phyloP scores from a whole-genome alignment of 2,113 vertebrate genomes.

The Oreochromis spilurus region DNA sequence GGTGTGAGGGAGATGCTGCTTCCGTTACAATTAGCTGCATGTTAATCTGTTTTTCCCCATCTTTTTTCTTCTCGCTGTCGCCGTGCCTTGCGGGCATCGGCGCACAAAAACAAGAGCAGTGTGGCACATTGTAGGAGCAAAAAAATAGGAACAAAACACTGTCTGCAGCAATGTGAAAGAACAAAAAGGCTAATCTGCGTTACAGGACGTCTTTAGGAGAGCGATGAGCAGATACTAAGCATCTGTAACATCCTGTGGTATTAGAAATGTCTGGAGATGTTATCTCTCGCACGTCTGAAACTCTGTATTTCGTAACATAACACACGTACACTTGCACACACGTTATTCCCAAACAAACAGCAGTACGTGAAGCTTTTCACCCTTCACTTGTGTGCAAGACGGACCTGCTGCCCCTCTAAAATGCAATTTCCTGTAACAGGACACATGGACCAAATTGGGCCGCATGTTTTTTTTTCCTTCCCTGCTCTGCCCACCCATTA shows the following conservation, averaged over 20 bases:
- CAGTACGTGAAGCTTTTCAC: constrained; percentile 28
- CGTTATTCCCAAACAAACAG: constrained; percentile 40
- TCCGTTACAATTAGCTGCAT: constrained; percentile 48
- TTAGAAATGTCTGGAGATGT: constrained; percentile 43
- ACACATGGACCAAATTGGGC: constrained; percentile 57
- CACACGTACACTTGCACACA: background rate
- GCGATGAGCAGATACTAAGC: constrained; percentile 23
- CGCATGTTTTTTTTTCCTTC: background rate
- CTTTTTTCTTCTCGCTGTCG: background rate
- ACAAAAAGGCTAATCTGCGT: constrained; percentile 7
- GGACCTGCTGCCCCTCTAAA: constrained; percentile 53
- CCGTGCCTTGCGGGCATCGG: constrained; percentile 1
- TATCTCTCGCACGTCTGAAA: constrained; percentile 12
- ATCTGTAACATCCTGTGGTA: background rate
- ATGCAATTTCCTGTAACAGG: constrained; percentile 69
- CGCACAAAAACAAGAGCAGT: background rate
- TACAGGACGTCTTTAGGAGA: constrained; percentile 22
- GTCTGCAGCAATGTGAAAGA: background rate
- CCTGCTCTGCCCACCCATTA: constrained; percentile 39
- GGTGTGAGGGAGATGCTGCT: constrained; percentile 15
- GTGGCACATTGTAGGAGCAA: background rate
- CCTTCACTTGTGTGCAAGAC: constrained; percentile 24
- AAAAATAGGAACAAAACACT: background rate
- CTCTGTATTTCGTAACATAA: background rate
- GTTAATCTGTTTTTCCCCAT: constrained; percentile 36